phyloP scores from a whole-genome alignment of 2,888 invertebrate genomes.

The Stictocephala bisonia region DNA sequence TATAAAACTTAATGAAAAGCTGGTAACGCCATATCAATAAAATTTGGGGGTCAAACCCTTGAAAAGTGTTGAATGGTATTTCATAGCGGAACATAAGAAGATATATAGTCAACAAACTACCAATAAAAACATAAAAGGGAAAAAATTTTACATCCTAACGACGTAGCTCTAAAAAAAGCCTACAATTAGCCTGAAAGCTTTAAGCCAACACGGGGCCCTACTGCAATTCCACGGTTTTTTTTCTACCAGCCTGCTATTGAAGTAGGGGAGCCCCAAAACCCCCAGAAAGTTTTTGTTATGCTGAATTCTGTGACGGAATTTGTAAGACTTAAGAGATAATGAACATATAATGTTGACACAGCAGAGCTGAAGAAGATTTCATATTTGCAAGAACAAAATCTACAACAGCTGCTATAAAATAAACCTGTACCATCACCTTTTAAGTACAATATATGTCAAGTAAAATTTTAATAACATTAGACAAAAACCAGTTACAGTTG shows the following conservation, averaged over 20 bases:
- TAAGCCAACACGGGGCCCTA: too few species aligned
- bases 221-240: too few species aligned
- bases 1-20: neutral
- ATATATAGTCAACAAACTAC: neutral
- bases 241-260: too few species aligned
- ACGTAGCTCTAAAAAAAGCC: slow-evolving; percentile 15
- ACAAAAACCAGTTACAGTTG: too few species aligned
- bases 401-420: slow-evolving; percentile 35
- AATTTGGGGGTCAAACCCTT: neutral
- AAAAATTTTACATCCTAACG: slow-evolving; percentile 1
- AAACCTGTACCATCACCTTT: too few species aligned
- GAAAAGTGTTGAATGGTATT: neutral
- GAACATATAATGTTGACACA: slow-evolving; percentile 21
- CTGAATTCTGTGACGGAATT: neutral
- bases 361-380: slow-evolving; percentile 16
- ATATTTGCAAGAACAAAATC: slow-evolving; percentile 37
- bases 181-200: neutral
- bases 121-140: neutral
- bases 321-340: neutral
- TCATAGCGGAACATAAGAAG: neutral
- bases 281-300: too few species aligned
- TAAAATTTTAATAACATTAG: too few species aligned
- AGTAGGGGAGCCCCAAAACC: too few species aligned
- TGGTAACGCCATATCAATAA: neutral
- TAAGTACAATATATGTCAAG: too few species aligned